These are phyloP conservation scores for Muscidifurax raptorellus DNA, from an alignment of 1,140 invertebrate genomes.

Conservation along the genomic window DNA sequence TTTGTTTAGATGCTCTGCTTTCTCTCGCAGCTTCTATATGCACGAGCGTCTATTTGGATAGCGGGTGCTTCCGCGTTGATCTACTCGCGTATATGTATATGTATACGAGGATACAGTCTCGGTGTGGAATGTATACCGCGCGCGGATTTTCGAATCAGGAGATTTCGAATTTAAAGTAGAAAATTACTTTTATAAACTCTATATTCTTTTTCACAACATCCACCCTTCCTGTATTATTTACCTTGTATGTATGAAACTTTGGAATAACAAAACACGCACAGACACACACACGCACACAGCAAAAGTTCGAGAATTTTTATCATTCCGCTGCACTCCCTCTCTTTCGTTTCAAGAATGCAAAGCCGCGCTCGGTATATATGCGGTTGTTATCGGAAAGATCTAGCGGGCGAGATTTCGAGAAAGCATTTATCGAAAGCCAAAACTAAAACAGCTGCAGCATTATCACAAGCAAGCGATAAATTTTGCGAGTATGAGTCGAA, in stretches of 20 bases:
- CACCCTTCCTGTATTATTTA: not conserved
- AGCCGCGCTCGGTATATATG: not conserved
- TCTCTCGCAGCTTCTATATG: not conserved
- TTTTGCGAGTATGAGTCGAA: not conserved
- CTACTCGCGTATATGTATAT: not conserved
- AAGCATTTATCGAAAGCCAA: not conserved
- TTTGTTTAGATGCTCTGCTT: not conserved
- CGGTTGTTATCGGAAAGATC: not conserved
- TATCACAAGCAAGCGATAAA: conserved; percentile 5
- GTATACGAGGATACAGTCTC: no score
- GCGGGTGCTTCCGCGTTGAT: not conserved
- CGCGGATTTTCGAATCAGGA: not conserved
- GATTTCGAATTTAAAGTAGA: not conserved
- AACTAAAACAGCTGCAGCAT: not conserved
- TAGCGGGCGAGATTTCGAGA: conserved; percentile 12
- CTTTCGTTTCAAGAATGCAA: not conserved
- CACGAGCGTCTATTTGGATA: not conserved
- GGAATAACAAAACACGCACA: not conserved
- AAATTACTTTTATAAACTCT: not conserved
- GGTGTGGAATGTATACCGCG: not conserved
- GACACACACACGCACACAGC: no score
- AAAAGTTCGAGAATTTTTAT: not conserved
- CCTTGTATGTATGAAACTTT: not conserved
- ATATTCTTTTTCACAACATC: not conserved
- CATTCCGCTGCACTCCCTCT: not conserved